Conservation (phyloP, 2,113 vertebrate species). For the Nyctereutes procyonoides region DNA sequence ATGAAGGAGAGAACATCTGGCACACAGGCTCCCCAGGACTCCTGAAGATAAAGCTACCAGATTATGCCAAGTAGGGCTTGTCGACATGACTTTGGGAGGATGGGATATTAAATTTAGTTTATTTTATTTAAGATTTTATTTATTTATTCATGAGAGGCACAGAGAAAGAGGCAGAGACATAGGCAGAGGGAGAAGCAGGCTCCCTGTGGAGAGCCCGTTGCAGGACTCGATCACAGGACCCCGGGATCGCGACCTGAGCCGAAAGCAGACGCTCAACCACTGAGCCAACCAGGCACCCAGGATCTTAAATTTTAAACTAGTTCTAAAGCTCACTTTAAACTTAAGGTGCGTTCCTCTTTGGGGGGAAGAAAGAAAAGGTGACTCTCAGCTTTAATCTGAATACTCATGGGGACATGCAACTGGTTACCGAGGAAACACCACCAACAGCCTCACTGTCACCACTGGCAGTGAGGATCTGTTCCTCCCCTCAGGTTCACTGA, state of each 20-base stretch:
- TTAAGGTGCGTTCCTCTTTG: background rate
- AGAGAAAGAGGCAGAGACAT: too few relatives aligned
- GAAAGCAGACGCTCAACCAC: too few relatives aligned
- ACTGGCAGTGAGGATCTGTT: background rate
- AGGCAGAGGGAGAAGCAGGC: too few relatives aligned
- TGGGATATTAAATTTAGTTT: background rate
- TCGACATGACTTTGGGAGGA: background rate
- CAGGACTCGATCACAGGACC: too few relatives aligned
- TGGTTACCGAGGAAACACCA: background rate
- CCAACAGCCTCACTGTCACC: background rate
- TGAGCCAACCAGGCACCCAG: too few relatives aligned
- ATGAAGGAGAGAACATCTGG: background rate
- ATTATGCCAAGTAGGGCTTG: background rate
- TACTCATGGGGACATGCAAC: background rate
- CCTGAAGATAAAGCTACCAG: background rate
- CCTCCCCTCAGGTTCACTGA: background rate
- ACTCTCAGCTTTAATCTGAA: background rate
- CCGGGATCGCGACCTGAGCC: too few relatives aligned
- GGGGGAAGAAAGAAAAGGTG: background rate
- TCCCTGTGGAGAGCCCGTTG: too few relatives aligned
- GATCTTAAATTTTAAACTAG: background rate
- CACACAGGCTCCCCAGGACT: background rate
- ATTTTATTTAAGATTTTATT: too few relatives aligned
- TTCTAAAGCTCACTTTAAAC: background rate
- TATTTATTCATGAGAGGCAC: too few relatives aligned